phyloP scores from a whole-genome alignment of 1,140 invertebrate species.

The Aphis gossypii region DNA sequence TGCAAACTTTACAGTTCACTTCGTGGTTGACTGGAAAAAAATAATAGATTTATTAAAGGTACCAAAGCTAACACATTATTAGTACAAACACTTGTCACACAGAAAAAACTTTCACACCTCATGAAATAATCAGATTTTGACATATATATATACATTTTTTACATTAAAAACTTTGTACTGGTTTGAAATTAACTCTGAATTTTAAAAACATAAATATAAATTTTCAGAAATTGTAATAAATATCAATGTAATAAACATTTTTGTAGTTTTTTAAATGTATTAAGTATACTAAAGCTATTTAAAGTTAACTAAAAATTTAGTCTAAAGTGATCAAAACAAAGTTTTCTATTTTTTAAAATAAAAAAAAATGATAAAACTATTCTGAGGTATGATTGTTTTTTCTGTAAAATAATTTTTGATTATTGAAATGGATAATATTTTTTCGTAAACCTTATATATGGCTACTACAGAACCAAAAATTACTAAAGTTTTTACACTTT shows the following conservation, averaged over 20 bases:
- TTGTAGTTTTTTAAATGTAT: background rate
- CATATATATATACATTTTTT: background rate
- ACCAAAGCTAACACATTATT: background rate
- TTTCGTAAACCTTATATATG: background rate
- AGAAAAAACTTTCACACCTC: background rate
- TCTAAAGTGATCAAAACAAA: no score
- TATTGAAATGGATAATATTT: background rate
- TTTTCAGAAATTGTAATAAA: no score
- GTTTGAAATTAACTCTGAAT: background rate
- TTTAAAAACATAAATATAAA: no score
- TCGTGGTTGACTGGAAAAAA: constrained; percentile 67
- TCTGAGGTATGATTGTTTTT: background rate
- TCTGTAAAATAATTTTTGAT: background rate
- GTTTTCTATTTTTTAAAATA: no score
- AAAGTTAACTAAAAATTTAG: background rate
- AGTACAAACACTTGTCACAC: background rate
- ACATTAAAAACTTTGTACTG: background rate
- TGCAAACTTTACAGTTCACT: constrained; percentile 69
- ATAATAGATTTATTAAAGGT: background rate
- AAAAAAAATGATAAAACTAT: background rate
- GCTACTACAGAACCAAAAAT: no score
- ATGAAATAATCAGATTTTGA: background rate
- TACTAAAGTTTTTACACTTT: no score
- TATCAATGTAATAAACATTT: background rate
- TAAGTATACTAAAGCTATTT: background rate